phyloP scores from a whole-genome alignment of 2,888 invertebrate genomes.

The Sphaerophoria taeniata region DNA sequence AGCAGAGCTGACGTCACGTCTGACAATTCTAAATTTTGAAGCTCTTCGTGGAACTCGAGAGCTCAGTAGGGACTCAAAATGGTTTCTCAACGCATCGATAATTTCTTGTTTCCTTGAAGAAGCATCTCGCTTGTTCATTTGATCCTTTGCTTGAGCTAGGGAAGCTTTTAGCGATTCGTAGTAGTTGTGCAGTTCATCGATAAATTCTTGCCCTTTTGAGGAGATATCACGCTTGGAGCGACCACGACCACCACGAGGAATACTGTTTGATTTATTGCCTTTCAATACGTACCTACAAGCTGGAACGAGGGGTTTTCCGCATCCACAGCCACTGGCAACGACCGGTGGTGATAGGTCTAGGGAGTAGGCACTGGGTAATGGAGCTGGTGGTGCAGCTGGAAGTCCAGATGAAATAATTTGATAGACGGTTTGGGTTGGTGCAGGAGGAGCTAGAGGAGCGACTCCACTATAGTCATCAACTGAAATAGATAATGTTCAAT shows the following conservation, averaged over 20 bases:
- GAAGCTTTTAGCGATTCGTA: too few relatives aligned
- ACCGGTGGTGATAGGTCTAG: not conserved
- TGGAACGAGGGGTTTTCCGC: slow-evolving; percentile 75
- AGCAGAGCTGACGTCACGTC: slow-evolving; percentile 79
- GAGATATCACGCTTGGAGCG: slow-evolving; percentile 60
- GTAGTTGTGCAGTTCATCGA: slow-evolving; percentile 7
- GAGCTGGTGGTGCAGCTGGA: not conserved
- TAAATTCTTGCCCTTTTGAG: not conserved
- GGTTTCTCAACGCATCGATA: too few relatives aligned
- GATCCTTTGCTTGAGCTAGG: too few relatives aligned
- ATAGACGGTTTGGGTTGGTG: not conserved
- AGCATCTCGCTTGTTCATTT: too few relatives aligned
- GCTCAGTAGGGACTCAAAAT: too few relatives aligned
- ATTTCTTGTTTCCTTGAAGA: too few relatives aligned
- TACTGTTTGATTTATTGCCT: slow-evolving; percentile 41
- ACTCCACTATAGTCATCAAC: slow-evolving; percentile 26
- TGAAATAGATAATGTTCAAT: not conserved
- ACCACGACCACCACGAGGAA: slow-evolving; percentile 4
- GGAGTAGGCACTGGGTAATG: slow-evolving; percentile 10
- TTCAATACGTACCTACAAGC: slow-evolving; percentile 79
- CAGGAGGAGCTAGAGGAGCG: not conserved
- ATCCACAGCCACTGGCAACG: slow-evolving; percentile 73
- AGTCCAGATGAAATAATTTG: not conserved
- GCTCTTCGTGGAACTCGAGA: too few relatives aligned
- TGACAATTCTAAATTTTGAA: too few relatives aligned